A percentile compares a stretch with the other conserved stretches of the same genome.
Conservation (phyloP, 30 jellyfish, hydroid and myxozoan species). For the Pseudorhiza aurosa region DNA sequence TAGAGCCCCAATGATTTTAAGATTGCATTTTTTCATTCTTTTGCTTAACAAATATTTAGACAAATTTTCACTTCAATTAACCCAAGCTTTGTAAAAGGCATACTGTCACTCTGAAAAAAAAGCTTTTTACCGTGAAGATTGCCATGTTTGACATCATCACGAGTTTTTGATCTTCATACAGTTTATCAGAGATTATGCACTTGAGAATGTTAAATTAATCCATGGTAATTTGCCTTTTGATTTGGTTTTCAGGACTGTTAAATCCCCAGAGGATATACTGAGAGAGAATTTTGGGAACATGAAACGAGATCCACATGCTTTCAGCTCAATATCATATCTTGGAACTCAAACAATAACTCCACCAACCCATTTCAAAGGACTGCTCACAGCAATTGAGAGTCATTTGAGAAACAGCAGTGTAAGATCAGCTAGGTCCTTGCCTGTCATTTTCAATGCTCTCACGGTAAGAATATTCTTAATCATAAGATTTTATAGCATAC, state of each 20-base stretch:
- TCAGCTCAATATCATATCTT: slow-evolving; percentile 93
- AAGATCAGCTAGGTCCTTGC: slow-evolving; percentile 90
- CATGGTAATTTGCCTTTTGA: no score
- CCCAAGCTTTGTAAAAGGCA: no score
- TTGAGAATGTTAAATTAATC: no score
- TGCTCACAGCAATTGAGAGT: slow-evolving; percentile 74
- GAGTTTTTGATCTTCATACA: no score
- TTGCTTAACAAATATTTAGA: no score
- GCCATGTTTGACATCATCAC: no score
- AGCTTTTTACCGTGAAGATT: no score
- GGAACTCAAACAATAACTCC: slow-evolving; percentile 89
- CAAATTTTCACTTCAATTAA: no score
- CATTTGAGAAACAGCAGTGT: slow-evolving; percentile 88
- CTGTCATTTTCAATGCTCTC: slow-evolving; percentile 92
- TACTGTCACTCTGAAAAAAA: no score
- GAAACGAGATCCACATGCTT: slow-evolving; percentile 91
- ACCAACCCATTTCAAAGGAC: slow-evolving; percentile 84
- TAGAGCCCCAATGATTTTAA: no score
- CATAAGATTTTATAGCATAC: not conserved
- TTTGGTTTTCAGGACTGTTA: slow-evolving; percentile 33
- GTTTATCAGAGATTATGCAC: no score
- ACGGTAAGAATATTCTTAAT: slow-evolving; percentile 59
- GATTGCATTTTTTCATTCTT: no score
- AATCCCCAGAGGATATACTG: slow-evolving; percentile 89
- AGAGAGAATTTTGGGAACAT: slow-evolving; percentile 83